Evolutionary conservation across 2,888 invertebrate species (phyloP), one percentile per base, ranked within the genome.

Genomic region (Torymus auratus): DNA sequence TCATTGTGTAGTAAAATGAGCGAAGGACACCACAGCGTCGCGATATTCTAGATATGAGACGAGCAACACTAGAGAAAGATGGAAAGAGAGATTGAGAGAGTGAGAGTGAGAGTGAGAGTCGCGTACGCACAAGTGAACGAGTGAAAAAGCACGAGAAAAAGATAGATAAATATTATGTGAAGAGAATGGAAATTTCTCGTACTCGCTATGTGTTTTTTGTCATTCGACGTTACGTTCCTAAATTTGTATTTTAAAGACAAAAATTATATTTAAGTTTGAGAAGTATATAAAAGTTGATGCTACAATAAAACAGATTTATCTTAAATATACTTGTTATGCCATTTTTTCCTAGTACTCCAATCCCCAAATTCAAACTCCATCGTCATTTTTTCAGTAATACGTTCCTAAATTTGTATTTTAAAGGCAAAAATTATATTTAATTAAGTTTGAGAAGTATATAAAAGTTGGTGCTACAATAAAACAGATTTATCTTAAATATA

Each of bases 321-420:
- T 60, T 78, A 55, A 41, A 41, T 41, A 76, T 68, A 41, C 13
- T 60, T 52, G 15, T 13, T 23, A 15, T 61, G 2, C n/a, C 12
- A 20, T 52, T 58, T 55, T 72, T 67, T 15, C n/a, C 60, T 11
- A 15, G 20, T 12, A 41, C 5, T 15, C 17, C 56, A 14, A 56
- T 41, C 3, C 7, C 28, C 28, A 28, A 28, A 28, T 28, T 28
- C 28, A 28, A 28, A 28, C 28, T 28, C 28, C 3, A 28, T 28
- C 28, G 28, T 28, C 28, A 28, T 28, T 3, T 28, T 28, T 28
- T 28, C 20, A 20, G n/a, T n/a, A n/a, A n/a, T 78, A 28, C 28
- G 83, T 83, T 83, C 81, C 81, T 83, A 58, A 83, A 81, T 83
- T 83, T 83, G 83, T 83, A 83, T 83, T 82, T 80, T 76, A 82